Evolutionary conservation across 1,140 invertebrate genomes (phyloP), one percentile per base, ranked within the genome.

Genomic region (Halesus radiatus): DNA sequence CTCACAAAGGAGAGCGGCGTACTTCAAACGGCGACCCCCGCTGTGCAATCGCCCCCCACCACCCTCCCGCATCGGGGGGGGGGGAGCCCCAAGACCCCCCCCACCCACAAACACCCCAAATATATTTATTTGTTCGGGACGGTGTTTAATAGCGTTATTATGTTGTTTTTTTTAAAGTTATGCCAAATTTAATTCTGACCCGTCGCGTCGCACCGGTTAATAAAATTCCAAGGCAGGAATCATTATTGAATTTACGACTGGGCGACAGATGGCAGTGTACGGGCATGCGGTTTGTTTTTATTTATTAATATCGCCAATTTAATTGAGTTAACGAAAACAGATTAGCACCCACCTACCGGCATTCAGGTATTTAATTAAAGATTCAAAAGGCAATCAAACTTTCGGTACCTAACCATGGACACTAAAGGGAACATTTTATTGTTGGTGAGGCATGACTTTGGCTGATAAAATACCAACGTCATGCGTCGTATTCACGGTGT

Each of bases 81-180:
- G 37, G 37, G 3, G 0, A 45, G 37, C 37, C 37, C 37, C 10
- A 45, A 45, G 37, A 0, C 16, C 52, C 26, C 76, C 62, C 76
- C 18, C n/a, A 7, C 37, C 22, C 76, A 26, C 66, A 18, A 45
- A 45, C 10, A 45, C 37, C 37, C 37, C 29, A 45, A 50, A 16
- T n/a, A 70, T 70, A 70, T 70, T 62, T 77, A 77, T 77, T 77
- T 77, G 76, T 77, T 77, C 76, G 76, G 76, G 76, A 77, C 58
- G 76, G 45, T 66, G 58, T 66, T 77, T 77, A 70, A 70, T 77
- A 66, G 58, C 53, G 62, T 66, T 64, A 77, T 77, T 77, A 77
- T 77, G 58, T 64, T 32, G 58, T 64, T 77, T 77, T 76, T 76
- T 32, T 58, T 76, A 76, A n/a, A n/a, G 62, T 76, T 76, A 58